A percentile compares a stretch with the other conserved stretches of the same genome.
Conservation (phyloP, 1,140 invertebrate species). For the Habropoda laboriosa region DNA sequence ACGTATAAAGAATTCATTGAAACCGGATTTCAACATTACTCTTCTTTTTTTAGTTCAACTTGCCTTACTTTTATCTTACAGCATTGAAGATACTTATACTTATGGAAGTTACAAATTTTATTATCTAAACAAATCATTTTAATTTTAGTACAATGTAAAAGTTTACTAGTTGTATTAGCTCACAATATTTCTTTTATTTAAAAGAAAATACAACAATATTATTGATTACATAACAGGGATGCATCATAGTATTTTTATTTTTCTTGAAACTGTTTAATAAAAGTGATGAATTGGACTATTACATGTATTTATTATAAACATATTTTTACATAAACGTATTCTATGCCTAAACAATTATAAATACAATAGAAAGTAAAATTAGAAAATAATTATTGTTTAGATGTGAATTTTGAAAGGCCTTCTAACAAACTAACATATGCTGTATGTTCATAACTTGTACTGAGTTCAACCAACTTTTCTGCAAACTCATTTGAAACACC, state of each 20-base stretch:
- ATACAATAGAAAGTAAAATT: slow-evolving; percentile 42
- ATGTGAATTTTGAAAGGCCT: slow-evolving; percentile 91
- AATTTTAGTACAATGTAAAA: background rate
- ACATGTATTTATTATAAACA: slow-evolving; percentile 45
- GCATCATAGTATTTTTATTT: background rate
- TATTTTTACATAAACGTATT: slow-evolving; percentile 35
- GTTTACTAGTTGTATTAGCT: too few relatives aligned
- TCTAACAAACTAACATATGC: slow-evolving; percentile 93
- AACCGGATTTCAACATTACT: background rate
- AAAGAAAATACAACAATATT: background rate
- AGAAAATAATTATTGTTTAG: slow-evolving; percentile 82
- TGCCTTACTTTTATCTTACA: too few relatives aligned
- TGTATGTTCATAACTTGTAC: slow-evolving; percentile 94
- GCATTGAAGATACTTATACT: background rate
- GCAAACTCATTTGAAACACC: slow-evolving; percentile 95
- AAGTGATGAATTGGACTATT: background rate
- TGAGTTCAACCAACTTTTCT: slow-evolving; percentile 91
- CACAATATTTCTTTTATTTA: background rate
- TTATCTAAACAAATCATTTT: background rate
- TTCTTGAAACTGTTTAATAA: background rate
- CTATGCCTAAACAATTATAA: slow-evolving; percentile 45
- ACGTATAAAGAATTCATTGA: background rate
- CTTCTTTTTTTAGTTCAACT: background rate
- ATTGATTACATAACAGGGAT: background rate
- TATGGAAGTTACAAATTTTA: background rate